Percentiles rank a stretch among this genome's conserved stretches.
phyloP scores from a whole-genome alignment of 2,113 vertebrate genomes.

The Aplodontia rufa region DNA sequence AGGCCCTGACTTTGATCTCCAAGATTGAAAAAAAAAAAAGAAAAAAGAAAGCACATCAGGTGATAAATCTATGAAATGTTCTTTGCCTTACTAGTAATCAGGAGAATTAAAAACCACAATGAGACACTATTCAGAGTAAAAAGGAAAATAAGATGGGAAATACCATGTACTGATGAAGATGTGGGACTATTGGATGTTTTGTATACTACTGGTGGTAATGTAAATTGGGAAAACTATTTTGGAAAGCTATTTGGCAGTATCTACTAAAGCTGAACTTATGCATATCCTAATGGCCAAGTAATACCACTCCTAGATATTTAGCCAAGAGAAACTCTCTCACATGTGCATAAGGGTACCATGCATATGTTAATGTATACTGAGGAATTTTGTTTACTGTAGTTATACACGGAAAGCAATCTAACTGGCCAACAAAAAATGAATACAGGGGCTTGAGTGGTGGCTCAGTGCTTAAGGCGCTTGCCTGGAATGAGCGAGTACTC shows the following conservation, averaged over 20 bases:
- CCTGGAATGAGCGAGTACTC: too few relatives aligned
- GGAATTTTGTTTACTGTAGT: slow-evolving; percentile 40
- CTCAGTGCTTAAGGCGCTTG: too few relatives aligned
- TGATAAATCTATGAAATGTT: slow-evolving; percentile 12
- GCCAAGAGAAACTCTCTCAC: background rate
- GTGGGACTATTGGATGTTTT: background rate
- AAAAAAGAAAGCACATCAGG: background rate
- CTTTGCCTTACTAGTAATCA: background rate
- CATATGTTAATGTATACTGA: background rate
- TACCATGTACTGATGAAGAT: background rate
- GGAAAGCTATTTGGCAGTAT: slow-evolving; percentile 1
- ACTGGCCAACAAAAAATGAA: too few relatives aligned
- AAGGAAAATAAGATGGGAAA: background rate
- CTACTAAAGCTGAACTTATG: background rate
- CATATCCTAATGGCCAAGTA: background rate
- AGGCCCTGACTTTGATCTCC: background rate
- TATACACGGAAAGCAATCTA: slow-evolving; percentile 6
- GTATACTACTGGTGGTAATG: background rate
- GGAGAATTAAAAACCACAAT: slow-evolving; percentile 2
- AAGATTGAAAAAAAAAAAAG: background rate
- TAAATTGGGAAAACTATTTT: background rate
- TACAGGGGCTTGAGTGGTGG: too few relatives aligned
- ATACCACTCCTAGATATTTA: background rate
- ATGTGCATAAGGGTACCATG: background rate
- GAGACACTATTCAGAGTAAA: background rate